phyloP scores from a whole-genome alignment of 2,113 vertebrate genomes.

The Octodon degus region DNA sequence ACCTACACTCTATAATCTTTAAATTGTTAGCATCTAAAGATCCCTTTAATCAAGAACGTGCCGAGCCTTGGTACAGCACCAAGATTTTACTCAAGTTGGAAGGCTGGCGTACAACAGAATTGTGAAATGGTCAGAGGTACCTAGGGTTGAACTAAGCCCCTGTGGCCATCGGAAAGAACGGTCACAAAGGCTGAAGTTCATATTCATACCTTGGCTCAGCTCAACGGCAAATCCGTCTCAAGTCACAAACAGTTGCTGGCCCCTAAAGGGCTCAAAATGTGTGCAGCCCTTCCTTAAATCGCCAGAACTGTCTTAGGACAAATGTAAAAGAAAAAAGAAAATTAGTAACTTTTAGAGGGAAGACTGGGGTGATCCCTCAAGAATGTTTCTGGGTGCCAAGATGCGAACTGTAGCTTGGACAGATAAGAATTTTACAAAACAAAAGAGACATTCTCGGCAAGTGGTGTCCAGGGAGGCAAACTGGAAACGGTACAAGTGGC shows the following conservation, averaged over 20 bases:
- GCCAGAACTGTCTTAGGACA: neutral
- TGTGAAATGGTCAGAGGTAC: constrained; percentile 56
- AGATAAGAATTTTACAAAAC: constrained; percentile 65
- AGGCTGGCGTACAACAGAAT: neutral
- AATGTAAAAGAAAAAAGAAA: neutral
- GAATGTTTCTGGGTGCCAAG: constrained; percentile 43
- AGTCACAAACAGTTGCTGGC: constrained; percentile 15
- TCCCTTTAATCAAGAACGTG: neutral
- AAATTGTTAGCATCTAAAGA: constrained; percentile 14
- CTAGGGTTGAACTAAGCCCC: constrained; percentile 53
- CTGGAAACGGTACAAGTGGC: constrained; percentile 61
- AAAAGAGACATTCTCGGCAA: constrained; percentile 55
- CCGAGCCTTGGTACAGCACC: constrained; percentile 23
- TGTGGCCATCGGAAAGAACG: neutral
- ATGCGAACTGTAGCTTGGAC: neutral
- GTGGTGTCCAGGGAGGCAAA: constrained; percentile 4
- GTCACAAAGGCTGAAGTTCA: constrained; percentile 12
- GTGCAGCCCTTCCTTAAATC: neutral
- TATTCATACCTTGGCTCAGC: neutral
- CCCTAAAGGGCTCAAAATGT: constrained; percentile 46
- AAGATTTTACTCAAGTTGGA: constrained; percentile 65
- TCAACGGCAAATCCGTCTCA: constrained; percentile 50
- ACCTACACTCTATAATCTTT: neutral
- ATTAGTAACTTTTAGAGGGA: constrained; percentile 60
- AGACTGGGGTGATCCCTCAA: constrained; percentile 1